Evolutionary conservation across 2,888 invertebrate species (phyloP).

Genomic region (Noctua fimbriata): DNA sequence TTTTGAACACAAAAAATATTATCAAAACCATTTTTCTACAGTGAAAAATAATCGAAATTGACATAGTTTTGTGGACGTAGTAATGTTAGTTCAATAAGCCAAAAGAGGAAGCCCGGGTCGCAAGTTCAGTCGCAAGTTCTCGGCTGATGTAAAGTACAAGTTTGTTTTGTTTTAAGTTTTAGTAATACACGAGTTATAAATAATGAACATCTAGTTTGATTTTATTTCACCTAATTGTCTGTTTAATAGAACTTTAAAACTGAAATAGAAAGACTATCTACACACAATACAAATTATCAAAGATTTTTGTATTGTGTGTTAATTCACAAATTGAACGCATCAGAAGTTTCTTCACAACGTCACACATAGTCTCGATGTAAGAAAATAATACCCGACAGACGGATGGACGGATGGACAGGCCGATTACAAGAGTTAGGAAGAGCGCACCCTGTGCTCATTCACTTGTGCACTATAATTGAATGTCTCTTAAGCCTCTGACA

Average conservation of each 20-base stretch:
- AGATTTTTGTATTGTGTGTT: no score
- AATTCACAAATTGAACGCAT: not conserved
- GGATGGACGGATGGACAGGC: not conserved
- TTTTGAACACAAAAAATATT: constrained; percentile 18
- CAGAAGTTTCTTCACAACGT: not conserved
- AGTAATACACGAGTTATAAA: constrained; percentile 67
- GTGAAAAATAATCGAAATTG: constrained; percentile 13
- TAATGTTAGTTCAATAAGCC: constrained; percentile 51
- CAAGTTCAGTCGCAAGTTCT: constrained; percentile 29
- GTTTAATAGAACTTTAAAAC: not conserved
- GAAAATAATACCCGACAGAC: not conserved
- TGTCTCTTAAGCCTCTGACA: not conserved
- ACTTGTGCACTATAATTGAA: not conserved
- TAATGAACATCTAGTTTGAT: constrained; percentile 47
- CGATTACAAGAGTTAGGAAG: not conserved
- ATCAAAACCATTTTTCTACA: constrained; percentile 21
- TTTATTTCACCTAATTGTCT: constrained; percentile 30
- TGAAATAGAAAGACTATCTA: not conserved
- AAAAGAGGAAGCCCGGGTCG: constrained; percentile 26
- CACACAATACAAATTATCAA: not conserved
- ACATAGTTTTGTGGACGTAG: constrained; percentile 26
- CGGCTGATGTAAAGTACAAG: constrained; percentile 64
- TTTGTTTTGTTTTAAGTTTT: constrained; percentile 68
- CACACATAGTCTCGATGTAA: no score
- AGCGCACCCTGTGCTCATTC: no score